Conservation (phyloP, 2,888 invertebrate species). For the Pilophorus perplexus region DNA sequence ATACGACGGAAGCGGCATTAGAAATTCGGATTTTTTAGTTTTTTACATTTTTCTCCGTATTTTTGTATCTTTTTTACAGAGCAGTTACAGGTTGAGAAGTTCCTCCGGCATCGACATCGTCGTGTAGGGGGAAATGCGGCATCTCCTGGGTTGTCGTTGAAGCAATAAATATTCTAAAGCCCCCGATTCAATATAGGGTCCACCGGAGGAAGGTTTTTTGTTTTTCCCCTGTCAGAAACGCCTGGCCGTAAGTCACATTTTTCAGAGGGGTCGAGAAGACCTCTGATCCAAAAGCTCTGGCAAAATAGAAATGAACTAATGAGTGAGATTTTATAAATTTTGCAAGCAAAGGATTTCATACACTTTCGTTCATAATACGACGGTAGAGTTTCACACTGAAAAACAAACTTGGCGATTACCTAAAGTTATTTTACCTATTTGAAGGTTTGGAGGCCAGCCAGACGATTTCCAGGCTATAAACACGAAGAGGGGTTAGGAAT, state of each 20-base stretch:
- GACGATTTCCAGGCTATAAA: not conserved
- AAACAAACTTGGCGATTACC: too few relatives aligned
- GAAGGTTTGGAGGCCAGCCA: not conserved
- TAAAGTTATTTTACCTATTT: too few relatives aligned
- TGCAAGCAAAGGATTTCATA: too few relatives aligned
- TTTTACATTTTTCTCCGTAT: not conserved
- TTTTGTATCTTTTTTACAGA: conserved; percentile 10
- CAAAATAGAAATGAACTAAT: too few relatives aligned
- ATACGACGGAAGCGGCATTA: conserved; percentile 31
- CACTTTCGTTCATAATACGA: too few relatives aligned
- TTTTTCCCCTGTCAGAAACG: conserved; percentile 1
- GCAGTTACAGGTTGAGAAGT: conserved; percentile 7
- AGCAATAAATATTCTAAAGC: conserved; percentile 20
- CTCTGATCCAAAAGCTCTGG: too few relatives aligned
- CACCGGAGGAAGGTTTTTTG: conserved; percentile 1
- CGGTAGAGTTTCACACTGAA: too few relatives aligned
- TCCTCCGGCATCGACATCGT: conserved; percentile 5
- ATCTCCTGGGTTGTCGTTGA: conserved; percentile 2
- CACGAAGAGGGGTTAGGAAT: not conserved
- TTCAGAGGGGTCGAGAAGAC: too few relatives aligned
- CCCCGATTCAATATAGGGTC: conserved; percentile 21
- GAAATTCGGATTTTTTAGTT: conserved; percentile 19
- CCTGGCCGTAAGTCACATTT: conserved; percentile 27
- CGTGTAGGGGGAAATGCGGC: too few relatives aligned
- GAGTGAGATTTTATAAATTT: too few relatives aligned